phyloP scores from a whole-genome alignment of 2,113 vertebrate species.

The Telmatochromis sp. region DNA sequence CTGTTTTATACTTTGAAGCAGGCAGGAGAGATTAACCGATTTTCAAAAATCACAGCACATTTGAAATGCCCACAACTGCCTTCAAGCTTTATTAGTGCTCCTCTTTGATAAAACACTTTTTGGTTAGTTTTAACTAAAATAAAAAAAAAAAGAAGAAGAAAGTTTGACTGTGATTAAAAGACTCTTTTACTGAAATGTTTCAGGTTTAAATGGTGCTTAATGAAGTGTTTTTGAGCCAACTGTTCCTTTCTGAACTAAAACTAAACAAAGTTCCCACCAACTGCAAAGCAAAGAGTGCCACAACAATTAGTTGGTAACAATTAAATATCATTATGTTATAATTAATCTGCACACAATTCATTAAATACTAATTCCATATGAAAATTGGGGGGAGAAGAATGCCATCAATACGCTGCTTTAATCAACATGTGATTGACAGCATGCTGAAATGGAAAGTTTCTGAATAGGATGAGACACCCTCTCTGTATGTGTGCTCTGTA shows the following conservation, averaged over 20 bases:
- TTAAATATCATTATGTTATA: slow-evolving; percentile 65
- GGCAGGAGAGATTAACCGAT: background rate
- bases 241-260: slow-evolving; percentile 39
- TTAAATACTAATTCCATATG: slow-evolving; percentile 65
- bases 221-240: slow-evolving; percentile 39
- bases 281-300: slow-evolving; percentile 44
- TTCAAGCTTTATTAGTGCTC: background rate
- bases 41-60: background rate
- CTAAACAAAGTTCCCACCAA: slow-evolving; percentile 46
- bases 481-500: background rate
- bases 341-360: slow-evolving; percentile 66
- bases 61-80: background rate
- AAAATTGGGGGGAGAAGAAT: slow-evolving; percentile 52
- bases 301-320: slow-evolving; percentile 60
- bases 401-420: slow-evolving; percentile 47
- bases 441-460: slow-evolving; percentile 46
- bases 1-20: background rate
- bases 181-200: background rate
- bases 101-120: background rate
- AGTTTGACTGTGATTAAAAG: slow-evolving; percentile 27
- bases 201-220: slow-evolving; percentile 1
- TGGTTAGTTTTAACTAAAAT: background rate
- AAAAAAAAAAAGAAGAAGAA: background rate
- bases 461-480: background rate
- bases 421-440: slow-evolving; percentile 66